A percentile compares a stretch with the other conserved stretches of the same genome.
phyloP scores from a whole-genome alignment of 2,888 invertebrate species.

The Acrobasis suavella region DNA sequence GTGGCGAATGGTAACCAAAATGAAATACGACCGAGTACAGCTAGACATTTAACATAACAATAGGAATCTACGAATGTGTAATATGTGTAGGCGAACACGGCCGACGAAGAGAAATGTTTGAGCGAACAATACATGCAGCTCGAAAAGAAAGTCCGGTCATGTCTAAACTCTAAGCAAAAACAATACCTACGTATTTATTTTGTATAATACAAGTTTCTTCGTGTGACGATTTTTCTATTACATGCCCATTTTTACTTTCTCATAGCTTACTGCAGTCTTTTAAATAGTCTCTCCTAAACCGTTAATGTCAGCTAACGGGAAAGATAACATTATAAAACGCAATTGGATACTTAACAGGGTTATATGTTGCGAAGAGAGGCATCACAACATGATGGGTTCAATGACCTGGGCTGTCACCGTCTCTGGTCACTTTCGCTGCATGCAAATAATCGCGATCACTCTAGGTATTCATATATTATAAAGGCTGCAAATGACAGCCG shows the following conservation, averaged over 20 bases:
- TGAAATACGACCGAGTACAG: constrained; percentile 25
- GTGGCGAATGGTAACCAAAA: constrained; percentile 22
- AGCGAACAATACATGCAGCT: constrained; percentile 24
- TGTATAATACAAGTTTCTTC: constrained; percentile 11
- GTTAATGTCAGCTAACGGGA: constrained; percentile 18
- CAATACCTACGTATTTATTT: constrained; percentile 1
- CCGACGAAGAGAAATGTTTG: constrained; percentile 18
- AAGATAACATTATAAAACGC: neutral
- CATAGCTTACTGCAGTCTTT: constrained; percentile 21
- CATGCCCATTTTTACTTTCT: constrained; percentile 15
- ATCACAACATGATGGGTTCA: constrained; percentile 57
- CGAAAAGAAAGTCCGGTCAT: constrained; percentile 23
- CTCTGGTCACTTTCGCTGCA: constrained; percentile 66
- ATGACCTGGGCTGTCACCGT: constrained; percentile 44
- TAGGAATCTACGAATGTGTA: constrained; percentile 20
- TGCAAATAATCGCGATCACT: constrained; percentile 41
- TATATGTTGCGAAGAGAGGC: constrained; percentile 50
- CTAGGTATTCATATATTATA: constrained; percentile 29
- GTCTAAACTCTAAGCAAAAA: constrained; percentile 2
- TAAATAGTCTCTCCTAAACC: constrained; percentile 9
- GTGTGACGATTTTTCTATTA: constrained; percentile 8
- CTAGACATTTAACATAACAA: constrained; percentile 35
- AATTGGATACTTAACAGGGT: neutral
- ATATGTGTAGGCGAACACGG: constrained; percentile 4
- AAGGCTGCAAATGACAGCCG: constrained; percentile 32